Conservation (phyloP, 2,888 invertebrate species). For the Xestia sexstrigata region DNA sequence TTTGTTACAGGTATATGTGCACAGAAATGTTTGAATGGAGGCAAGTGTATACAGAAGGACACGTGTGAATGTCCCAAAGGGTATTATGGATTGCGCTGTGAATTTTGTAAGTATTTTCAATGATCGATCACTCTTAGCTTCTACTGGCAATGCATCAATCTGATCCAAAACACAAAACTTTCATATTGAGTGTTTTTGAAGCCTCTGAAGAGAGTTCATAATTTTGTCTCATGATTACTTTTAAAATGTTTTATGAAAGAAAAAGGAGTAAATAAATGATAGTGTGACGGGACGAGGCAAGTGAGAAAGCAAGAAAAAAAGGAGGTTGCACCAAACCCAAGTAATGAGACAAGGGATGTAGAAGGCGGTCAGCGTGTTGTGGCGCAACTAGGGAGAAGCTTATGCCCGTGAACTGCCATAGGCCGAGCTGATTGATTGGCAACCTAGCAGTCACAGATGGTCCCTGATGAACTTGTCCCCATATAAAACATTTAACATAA, state of each 20-base stretch:
- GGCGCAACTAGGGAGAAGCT: neutral
- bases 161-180: neutral
- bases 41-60: conserved; percentile 98
- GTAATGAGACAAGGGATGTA: neutral
- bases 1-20: conserved; percentile 95
- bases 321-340: neutral
- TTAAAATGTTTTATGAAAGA: neutral
- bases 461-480: neutral
- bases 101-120: conserved; percentile 94
- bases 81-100: conserved; percentile 97
- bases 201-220: neutral
- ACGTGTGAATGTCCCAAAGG: conserved; percentile 98
- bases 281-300: neutral
- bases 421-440: neutral
- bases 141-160: neutral
- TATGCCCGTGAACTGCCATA: neutral
- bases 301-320: too few relatives aligned
- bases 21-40: conserved; percentile 97
- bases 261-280: neutral
- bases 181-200: neutral
- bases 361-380: neutral
- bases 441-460: neutral
- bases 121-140: neutral
- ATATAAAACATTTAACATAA: neutral
- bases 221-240: neutral